Evolutionary conservation across 2,797 vertebrate species (phyloP).

Genomic region (Typhlichthys eigenmanni): DNA sequence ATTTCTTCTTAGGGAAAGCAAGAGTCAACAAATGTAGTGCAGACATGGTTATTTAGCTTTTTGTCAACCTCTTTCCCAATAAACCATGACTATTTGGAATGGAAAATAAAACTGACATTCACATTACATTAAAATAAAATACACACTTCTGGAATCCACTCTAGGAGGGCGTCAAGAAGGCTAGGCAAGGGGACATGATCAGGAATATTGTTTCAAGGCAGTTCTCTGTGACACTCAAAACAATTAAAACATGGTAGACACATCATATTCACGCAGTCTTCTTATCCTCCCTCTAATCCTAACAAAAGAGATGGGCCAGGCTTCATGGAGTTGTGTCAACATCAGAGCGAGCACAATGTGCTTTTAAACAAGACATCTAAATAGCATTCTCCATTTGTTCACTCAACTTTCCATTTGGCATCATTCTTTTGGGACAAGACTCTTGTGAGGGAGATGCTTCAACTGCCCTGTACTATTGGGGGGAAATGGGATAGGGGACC

Average conservation of each 20-base stretch:
- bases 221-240: constrained; percentile 58
- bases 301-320: constrained; percentile 9
- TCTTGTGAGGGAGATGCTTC: constrained; percentile 31
- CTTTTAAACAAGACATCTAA: constrained; percentile 2
- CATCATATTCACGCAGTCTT: constrained; percentile 17
- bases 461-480: constrained; percentile 31
- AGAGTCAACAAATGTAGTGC: constrained; percentile 77
- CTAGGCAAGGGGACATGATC: constrained; percentile 64
- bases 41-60: constrained; percentile 71
- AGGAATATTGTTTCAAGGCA: constrained; percentile 70
- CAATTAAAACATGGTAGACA: constrained; percentile 41
- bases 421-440: constrained; percentile 33
- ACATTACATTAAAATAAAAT: constrained; percentile 71
- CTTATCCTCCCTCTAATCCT: background rate
- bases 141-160: constrained; percentile 55
- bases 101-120: constrained; percentile 60
- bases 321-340: constrained; percentile 29
- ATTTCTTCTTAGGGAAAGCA: constrained; percentile 60
- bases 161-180: constrained; percentile 49
- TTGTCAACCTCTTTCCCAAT: constrained; percentile 59
- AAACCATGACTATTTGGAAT: constrained; percentile 79
- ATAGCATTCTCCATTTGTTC: constrained; percentile 29
- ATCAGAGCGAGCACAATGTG: constrained; percentile 30
- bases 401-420: constrained; percentile 51
- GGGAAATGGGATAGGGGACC: constrained; percentile 32